phyloP scores from a whole-genome alignment of 2,113 vertebrate genomes.

The Calypte anna region DNA sequence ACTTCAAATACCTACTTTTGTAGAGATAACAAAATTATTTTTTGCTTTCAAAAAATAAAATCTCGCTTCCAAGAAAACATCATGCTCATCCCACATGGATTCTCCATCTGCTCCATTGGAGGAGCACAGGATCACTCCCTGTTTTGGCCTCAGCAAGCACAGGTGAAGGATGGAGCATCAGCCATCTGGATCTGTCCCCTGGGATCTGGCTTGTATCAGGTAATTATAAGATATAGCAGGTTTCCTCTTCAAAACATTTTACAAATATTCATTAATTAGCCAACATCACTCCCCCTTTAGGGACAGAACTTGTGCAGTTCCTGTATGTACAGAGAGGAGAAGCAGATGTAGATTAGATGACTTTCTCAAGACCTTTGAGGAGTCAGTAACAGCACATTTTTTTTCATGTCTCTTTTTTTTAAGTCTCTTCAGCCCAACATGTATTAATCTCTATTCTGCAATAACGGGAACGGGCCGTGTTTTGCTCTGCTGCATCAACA shows the following conservation, averaged over 20 bases:
- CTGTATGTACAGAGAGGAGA: not conserved
- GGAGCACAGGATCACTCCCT: not conserved
- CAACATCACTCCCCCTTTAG: not conserved
- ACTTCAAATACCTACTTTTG: not conserved
- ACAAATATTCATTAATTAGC: constrained; percentile 42
- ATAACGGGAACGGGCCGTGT: not conserved
- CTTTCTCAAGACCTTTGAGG: not conserved
- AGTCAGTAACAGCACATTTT: not conserved
- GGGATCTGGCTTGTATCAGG: not conserved
- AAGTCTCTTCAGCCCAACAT: not conserved
- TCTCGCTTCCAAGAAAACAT: not conserved
- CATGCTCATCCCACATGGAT: not conserved
- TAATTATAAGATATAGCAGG: not conserved
- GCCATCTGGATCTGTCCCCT: not conserved
- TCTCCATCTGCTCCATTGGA: not conserved
- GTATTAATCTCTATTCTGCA: not conserved
- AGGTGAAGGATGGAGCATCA: not conserved
- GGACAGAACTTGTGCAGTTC: not conserved
- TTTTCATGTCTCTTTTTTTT: not conserved
- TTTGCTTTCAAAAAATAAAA: not conserved
- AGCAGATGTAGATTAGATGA: not conserved
- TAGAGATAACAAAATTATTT: not conserved
- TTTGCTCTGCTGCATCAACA: not conserved
- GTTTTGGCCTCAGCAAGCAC: not conserved
- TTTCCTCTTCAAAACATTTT: constrained; percentile 20